Percentiles rank a stretch among this genome's conserved stretches.
Evolutionary conservation across 64 coral and sea anemone species (phyloP).

Genomic region (Astreopora myriophthalma): DNA sequence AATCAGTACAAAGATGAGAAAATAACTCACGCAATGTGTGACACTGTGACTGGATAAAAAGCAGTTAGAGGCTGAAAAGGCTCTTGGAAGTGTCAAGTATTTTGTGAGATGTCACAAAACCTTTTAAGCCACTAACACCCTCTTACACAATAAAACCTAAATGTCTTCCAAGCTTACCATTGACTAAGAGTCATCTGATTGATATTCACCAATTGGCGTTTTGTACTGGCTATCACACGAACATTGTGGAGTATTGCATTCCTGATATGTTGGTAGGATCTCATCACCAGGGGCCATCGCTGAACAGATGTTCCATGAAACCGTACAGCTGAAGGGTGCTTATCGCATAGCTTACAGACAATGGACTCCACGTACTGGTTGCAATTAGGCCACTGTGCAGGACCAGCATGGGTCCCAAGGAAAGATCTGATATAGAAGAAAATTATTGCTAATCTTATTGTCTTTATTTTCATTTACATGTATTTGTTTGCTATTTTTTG

Average conservation of each 20-base stretch:
- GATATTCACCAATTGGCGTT: conserved; percentile 42
- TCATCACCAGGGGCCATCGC: background rate
- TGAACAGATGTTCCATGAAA: background rate
- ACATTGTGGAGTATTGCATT: background rate
- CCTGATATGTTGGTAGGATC: conserved; percentile 5
- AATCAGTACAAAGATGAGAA: too few species aligned
- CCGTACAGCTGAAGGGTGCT: background rate
- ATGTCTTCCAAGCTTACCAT: background rate
- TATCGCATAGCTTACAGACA: background rate
- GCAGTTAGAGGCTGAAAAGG: too few species aligned
- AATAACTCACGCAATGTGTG: too few species aligned
- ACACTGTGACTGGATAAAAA: too few species aligned
- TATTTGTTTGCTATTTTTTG: background rate
- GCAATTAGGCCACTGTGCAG: conserved; percentile 48
- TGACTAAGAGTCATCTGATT: conserved; percentile 41
- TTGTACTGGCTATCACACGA: conserved; percentile 8
- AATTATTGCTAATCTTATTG: background rate
- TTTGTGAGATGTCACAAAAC: too few species aligned
- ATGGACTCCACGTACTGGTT: conserved; percentile 64
- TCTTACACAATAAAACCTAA: too few species aligned
- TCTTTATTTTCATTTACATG: background rate
- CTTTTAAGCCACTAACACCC: too few species aligned
- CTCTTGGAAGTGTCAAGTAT: too few species aligned
- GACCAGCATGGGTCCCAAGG: conserved; percentile 23
- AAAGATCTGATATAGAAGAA: conserved; percentile 10